These are phyloP conservation scores for Hippocampus abdominalis DNA, from an alignment of 2,113 vertebrate species.

Conservation along the genomic window DNA sequence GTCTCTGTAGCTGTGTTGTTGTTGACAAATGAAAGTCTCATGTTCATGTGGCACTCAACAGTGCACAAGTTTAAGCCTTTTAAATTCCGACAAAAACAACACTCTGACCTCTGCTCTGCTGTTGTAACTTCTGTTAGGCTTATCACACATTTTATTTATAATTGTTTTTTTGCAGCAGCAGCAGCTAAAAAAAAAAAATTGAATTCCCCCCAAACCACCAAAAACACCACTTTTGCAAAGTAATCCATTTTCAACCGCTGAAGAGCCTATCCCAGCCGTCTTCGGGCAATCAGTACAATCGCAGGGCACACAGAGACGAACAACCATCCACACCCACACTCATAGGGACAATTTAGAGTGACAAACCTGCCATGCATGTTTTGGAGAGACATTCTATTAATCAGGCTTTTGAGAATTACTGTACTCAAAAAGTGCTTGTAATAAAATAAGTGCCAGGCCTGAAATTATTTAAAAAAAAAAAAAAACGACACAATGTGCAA, in stretches of 20 bases:
- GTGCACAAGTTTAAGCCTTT: constrained; percentile 27
- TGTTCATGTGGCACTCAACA: constrained; percentile 24
- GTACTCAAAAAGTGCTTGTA: not conserved
- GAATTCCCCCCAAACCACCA: not conserved
- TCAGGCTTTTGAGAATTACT: not conserved
- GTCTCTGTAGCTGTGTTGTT: constrained; percentile 31
- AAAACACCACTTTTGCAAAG: constrained; percentile 9
- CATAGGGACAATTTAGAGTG: no score
- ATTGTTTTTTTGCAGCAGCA: not conserved
- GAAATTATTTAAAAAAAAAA: not conserved
- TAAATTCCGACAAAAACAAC: constrained; percentile 47
- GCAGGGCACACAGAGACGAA: no score
- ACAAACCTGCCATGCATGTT: no score
- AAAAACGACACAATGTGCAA: not conserved
- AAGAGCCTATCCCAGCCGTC: no score
- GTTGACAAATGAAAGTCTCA: constrained; percentile 42
- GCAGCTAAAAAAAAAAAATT: not conserved
- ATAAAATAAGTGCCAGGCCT: not conserved
- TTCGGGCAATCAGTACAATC: no score
- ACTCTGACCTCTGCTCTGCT: constrained; percentile 42
- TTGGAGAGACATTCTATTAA: constrained; percentile 5
- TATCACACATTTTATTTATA: constrained; percentile 25
- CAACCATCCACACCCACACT: no score
- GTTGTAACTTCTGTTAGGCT: constrained; percentile 29
- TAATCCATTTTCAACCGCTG: no score